Base-by-base conservation (phyloP, 2,797 vertebrate species). In the Sandelia bainsii region DNA sequence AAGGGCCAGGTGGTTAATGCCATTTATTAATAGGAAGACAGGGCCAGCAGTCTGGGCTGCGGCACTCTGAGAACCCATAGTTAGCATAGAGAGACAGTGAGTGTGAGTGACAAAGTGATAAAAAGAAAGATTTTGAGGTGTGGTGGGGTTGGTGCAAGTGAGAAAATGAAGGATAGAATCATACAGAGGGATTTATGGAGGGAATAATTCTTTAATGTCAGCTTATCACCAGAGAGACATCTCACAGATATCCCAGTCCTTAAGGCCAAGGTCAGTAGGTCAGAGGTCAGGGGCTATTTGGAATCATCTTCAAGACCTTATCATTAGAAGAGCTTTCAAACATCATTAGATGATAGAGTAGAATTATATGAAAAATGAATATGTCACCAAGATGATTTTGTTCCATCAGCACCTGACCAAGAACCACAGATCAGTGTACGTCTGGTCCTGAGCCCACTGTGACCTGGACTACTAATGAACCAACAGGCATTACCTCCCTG, bases 1-100 rank as follows among this genome's bases (percentile, higher is more conserved):
- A 91, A 91, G 94, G 93, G 82, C 91, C 92, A 90, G 91, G 91
- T 94, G 93, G 90, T 95, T 95, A 95, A 95, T 95, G 95, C 90
- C 94, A 94, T 95, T 94, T 95, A 95, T 95, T 95, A 95, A 95
- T 94, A 95, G 95, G 93, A 91, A 92, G 94, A 93, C 92, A 93
- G 89, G 92, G 89, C 88, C 89, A 82, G 93, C 91, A 93, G 92
- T 93, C 92, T 91, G 89, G 90, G 81, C 91, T 80, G 80, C 54
- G 86, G 88, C 87, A 94, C 93, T 93, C 80, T 17, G 94, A 95
- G 94, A 94, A 93, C 86, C 91, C 89, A 94, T 93, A 93, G 93
- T 93, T 91, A 92, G 89, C 88, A 91, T 86, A 84, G 89, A 92
- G 85, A 83, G 88, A 87, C 90, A 83, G 77, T 54, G 69, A 39